Percentiles rank a stretch among this genome's conserved stretches.
Conservation (phyloP, 30 jellyfish, hydroid and myxozoan genomes). For the Catostylus mosaicus region DNA sequence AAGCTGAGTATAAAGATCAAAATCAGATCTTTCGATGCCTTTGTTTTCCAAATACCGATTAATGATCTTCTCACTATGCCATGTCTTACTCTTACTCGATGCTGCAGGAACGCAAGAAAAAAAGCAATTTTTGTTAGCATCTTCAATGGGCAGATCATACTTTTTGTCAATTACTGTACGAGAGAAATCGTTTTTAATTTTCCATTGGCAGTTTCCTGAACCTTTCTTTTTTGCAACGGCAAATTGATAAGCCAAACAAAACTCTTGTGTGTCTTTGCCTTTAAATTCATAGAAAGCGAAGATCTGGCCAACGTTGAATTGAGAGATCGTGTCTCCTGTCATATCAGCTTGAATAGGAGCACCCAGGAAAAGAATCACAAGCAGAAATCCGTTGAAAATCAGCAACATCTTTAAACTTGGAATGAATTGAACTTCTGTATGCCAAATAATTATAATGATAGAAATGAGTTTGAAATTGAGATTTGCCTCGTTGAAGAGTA, state of each 20-base stretch:
- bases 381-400: no score
- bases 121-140: not conserved
- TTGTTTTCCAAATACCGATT: not conserved
- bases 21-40: not conserved
- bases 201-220: slow-evolving; percentile 14
- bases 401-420: no score
- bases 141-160: slow-evolving; percentile 10
- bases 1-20: not conserved
- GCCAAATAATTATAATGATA: no score
- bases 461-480: no score
- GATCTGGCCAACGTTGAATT: slow-evolving; percentile 12
- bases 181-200: not conserved
- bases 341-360: no score
- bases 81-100: no score
- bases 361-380: no score
- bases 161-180: not conserved
- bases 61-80: slow-evolving; percentile 1
- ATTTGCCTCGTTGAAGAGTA: no score
- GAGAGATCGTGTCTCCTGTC: not conserved
- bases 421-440: no score
- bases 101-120: slow-evolving; percentile 2
- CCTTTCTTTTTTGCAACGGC: slow-evolving; percentile 12
- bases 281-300: no score
- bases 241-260: not conserved
- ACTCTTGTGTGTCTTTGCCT: not conserved